phyloP scores from a whole-genome alignment of 1,140 invertebrate genomes.

The Heliconius eleuchia region DNA sequence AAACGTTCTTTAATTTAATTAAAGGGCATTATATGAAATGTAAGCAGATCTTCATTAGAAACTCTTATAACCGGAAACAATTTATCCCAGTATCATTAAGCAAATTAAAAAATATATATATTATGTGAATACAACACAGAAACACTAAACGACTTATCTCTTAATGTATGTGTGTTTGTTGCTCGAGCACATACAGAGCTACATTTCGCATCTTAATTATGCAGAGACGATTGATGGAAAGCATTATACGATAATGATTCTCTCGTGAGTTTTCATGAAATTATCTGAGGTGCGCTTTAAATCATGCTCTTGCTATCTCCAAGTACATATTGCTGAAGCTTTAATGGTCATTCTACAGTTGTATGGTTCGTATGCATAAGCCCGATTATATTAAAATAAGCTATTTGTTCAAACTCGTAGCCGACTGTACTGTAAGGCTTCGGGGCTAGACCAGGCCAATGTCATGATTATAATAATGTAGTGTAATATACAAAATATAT shows the following conservation, averaged over 20 bases:
- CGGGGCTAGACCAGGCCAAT: slow-evolving; percentile 17
- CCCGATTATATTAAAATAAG: slow-evolving; percentile 25
- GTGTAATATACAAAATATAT: not conserved
- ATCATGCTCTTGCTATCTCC: slow-evolving; percentile 50
- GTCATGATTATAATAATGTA: not conserved
- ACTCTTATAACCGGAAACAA: slow-evolving; percentile 20
- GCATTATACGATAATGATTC: slow-evolving; percentile 56
- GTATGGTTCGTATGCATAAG: slow-evolving; percentile 29
- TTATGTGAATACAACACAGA: slow-evolving; percentile 1
- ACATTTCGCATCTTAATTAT: slow-evolving; percentile 61
- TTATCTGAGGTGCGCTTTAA: slow-evolving; percentile 50
- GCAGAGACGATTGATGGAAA: slow-evolving; percentile 56
- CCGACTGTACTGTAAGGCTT: slow-evolving; percentile 39
- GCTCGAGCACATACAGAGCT: slow-evolving; percentile 23
- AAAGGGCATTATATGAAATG: slow-evolving; percentile 1
- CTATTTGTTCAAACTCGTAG: slow-evolving; percentile 20
- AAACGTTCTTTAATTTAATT: slow-evolving; percentile 44
- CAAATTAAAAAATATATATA: slow-evolving; percentile 17
- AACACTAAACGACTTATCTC: not conserved
- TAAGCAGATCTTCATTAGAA: slow-evolving; percentile 16
- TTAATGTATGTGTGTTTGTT: slow-evolving; percentile 14
- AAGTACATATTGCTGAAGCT: slow-evolving; percentile 22
- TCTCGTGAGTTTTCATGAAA: slow-evolving; percentile 57
- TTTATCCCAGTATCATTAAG: slow-evolving; percentile 18
- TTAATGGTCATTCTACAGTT: not conserved